Evolutionary conservation across 2,797 vertebrate species (phyloP).

Genomic region (Champsocephalus gunnari): DNA sequence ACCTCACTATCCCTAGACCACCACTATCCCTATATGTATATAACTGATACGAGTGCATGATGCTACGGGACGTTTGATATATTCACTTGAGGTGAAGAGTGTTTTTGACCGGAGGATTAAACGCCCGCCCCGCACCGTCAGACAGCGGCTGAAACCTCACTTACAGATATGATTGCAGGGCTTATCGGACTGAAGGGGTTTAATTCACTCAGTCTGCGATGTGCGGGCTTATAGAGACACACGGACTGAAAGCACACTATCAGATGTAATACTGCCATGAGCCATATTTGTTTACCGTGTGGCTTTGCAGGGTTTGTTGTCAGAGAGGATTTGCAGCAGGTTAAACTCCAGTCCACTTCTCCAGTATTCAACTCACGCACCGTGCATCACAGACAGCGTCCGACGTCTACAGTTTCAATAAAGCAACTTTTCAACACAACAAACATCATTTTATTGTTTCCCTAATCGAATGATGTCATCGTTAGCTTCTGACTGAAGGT

Average conservation of each 20-base stretch:
- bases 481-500: conserved; percentile 30
- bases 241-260: conserved; percentile 18
- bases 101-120: conserved; percentile 29
- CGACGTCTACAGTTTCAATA: conserved; percentile 1
- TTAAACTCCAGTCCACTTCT: conserved; percentile 24
- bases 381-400: conserved; percentile 9
- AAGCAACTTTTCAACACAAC: neutral
- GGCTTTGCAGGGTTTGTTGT: conserved; percentile 9
- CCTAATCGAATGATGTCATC: conserved; percentile 1
- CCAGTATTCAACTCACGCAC: conserved; percentile 16
- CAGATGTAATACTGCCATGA: conserved; percentile 3
- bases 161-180: conserved; percentile 24
- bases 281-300: conserved; percentile 17
- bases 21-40: neutral
- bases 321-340: conserved; percentile 12
- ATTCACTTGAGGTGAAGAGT: conserved; percentile 18
- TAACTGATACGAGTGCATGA: conserved; percentile 30
- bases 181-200: conserved; percentile 19
- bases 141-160: conserved; percentile 15
- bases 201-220: conserved; percentile 2
- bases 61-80: conserved; percentile 21
- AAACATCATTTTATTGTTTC: conserved; percentile 8
- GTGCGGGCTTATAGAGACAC: conserved; percentile 23
- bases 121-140: conserved; percentile 12
- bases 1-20: no score